Base-by-base conservation (phyloP, 2,113 vertebrate genomes). In the Tachysurus fulvidraco region DNA sequence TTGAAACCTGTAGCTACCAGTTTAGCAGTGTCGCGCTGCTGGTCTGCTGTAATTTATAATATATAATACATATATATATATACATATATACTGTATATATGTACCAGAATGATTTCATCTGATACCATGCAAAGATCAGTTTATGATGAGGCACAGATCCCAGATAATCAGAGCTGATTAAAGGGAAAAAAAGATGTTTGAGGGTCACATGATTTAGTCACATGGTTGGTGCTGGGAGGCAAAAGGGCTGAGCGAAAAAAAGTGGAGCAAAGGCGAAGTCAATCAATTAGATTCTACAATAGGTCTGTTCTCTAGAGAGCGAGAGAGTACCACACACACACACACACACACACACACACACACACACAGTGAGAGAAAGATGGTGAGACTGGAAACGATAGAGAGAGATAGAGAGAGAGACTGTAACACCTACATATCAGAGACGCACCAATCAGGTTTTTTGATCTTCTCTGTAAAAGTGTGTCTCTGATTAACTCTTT, bases 201-300 rank as follows among this genome's bases (percentile, higher is more conserved):
- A n/a, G 64, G 85, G 67, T 84, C 80, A 83, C 65, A 64, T 85
- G 78, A 36, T 73, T 59, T 41, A 76, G 85, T 89, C 81, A 83
- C 88, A 83, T 62, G 90, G 91, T 90, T 91, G 92, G 91, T 89
- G 89, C 92, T 93, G 89, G 91, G 88, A 90, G 82, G 92, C 90
- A 91, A 89, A 94, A 92, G 30, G 17, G 73, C 46, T 57, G 79
- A 86, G 83, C 11, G 89, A 90, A 93, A 94, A 90, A 93, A 94
- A 94, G 93, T 93, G 90, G 94, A 93, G 92, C 92, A 87, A 74
- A 90, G 91, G 90, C 81, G 74, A 92, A 90, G 85, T 90, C 88
- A 93, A 93, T 94, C 94, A 94, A 93, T 95, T 93, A 94, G 93
- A 90, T 93, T 83, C 67, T 73, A 87, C 86, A 89, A 89, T 85